phyloP scores from a whole-genome alignment of 2,113 vertebrate species.

The Rallus limicola region DNA sequence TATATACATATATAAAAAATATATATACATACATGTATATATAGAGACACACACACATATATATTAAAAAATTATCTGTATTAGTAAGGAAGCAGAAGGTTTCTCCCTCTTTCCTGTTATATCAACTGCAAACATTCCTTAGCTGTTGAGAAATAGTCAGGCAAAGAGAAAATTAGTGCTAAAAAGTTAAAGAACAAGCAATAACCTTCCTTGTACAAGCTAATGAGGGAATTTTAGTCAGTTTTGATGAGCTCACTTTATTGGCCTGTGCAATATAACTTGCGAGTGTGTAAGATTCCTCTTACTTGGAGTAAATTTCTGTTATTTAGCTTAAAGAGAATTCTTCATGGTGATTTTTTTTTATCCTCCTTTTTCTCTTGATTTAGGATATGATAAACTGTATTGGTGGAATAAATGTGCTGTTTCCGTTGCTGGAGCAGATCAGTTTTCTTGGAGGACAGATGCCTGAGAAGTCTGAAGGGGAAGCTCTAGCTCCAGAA shows the following conservation, averaged over 20 bases:
- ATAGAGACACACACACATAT: too few species aligned
- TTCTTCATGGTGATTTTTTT: neutral
- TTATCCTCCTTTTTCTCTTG: neutral
- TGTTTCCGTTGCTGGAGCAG: constrained; percentile 93
- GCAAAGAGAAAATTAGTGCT: neutral
- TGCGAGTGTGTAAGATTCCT: neutral
- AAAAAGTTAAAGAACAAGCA: neutral
- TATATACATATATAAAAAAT: too few species aligned
- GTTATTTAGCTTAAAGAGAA: fast-evolving
- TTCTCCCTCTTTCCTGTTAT: neutral
- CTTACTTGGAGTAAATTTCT: neutral
- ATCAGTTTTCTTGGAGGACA: constrained; percentile 78
- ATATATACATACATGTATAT: neutral
- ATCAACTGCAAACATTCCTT: neutral
- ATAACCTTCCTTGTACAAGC: neutral
- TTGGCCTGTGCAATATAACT: neutral
- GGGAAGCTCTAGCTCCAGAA: constrained; percentile 81
- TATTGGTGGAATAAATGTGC: constrained; percentile 88
- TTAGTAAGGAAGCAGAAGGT: neutral
- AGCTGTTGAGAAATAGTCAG: neutral
- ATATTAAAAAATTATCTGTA: neutral
- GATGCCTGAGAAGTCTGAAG: constrained; percentile 73
- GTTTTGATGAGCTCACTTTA: neutral
- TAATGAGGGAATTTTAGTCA: constrained; percentile 30
- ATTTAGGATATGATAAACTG: constrained; percentile 94